These are phyloP conservation scores for Dimorphilus gyrociliatus DNA, from an alignment of 2,888 invertebrate species.

Conservation along the genomic window DNA sequence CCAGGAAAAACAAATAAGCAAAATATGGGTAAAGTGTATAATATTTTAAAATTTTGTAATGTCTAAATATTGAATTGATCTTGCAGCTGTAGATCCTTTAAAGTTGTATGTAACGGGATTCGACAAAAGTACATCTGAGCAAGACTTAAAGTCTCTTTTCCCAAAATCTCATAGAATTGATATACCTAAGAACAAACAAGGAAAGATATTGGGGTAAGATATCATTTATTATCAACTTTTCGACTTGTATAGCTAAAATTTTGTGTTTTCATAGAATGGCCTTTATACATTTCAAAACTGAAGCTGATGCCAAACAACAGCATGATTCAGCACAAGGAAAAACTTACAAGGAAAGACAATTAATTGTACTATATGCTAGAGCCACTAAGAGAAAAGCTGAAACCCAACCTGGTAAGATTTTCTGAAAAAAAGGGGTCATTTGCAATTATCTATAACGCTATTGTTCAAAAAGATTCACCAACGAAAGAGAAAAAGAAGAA, in stretches of 20 bases:
- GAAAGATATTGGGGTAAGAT: neutral
- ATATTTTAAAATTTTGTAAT: too few species aligned
- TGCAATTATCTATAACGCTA: slow-evolving; percentile 1
- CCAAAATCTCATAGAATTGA: neutral
- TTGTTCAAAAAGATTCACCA: too few species aligned
- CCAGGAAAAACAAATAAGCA: too few species aligned
- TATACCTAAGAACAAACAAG: neutral
- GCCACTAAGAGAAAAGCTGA: too few species aligned
- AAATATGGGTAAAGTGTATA: too few species aligned
- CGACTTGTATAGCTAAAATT: slow-evolving; percentile 1
- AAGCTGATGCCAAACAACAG: neutral
- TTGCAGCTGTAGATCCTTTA: too few species aligned
- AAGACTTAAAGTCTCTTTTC: neutral
- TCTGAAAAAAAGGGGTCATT: neutral
- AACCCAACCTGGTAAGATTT: neutral
- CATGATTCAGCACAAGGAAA: neutral
- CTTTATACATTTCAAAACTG: neutral
- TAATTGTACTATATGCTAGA: neutral
- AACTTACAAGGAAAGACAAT: neutral
- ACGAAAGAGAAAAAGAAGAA: too few species aligned
- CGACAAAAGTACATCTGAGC: neutral
- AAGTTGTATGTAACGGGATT: slow-evolving; percentile 3
- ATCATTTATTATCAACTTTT: neutral
- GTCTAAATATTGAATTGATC: too few species aligned
- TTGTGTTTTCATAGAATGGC: slow-evolving; percentile 1